Evolutionary conservation across 1,140 invertebrate species (phyloP), one percentile per base, ranked within the genome.

Genomic region (Dendroctonus ponderosae): DNA sequence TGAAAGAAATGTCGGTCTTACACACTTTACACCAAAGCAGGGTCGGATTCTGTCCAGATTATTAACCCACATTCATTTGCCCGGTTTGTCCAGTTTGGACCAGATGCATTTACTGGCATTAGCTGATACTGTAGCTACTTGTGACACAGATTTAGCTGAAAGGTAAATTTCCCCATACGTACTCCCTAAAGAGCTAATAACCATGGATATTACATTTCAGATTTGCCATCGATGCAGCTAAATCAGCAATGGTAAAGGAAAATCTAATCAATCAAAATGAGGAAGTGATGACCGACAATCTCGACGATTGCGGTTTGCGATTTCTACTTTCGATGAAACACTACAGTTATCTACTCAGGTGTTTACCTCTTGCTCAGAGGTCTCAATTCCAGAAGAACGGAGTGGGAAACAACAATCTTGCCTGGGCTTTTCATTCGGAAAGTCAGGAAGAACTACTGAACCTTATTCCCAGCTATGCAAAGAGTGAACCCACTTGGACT

Each of bases 391-490:
- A 96, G 76, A 89, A 91, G 62, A 87, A 90, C 69, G 98, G 97
- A 11, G 89, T 99, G 0, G 91, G 90, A 6, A 91, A 92, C 0
- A 91, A 94, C 62, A 95, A 98, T 80, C 83, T 99, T 9, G 95
- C 98, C 7, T 99, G 98, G 98, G 98, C 97, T 1, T 99, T 96
- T 80, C 97, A 99, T 81, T 99, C 96, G 0, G 97, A 99, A 80
- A 94, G 94, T 39, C 93, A 98, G 80, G 96, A 98, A 75, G 97
- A 98, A 79, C 80, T 99, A 40, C 79, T 99, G 2, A 89, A 91
- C 61, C 80, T 98, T 12, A 90, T 99, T 69, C 96, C 97, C 0
- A 91, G 89, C 14, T 92, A 92, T 78, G 85, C 89, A 0, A 93
- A 93, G 78, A 88, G 87, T 64, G 88, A 88, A 72, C 87, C 90